Base-by-base conservation (phyloP, 64 coral and sea anemone genomes). In the Montipora cactus region DNA sequence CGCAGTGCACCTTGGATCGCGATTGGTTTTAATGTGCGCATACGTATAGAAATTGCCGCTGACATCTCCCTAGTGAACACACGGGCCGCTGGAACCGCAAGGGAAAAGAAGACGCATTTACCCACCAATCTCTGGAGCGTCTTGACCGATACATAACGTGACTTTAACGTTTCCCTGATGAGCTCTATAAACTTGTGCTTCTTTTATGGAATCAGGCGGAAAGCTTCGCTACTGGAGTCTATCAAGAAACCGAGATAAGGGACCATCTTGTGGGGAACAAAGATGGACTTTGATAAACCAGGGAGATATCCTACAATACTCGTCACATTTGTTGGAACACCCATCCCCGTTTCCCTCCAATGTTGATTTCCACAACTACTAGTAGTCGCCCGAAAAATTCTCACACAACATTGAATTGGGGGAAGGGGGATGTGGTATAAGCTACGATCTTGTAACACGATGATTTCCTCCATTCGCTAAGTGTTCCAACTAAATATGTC, bases 31-130 rank as follows among this genome's bases (percentile, higher is more conserved):
- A 13, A 44, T 18, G 4, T 16, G n/a, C 81, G 28, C 81, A 93
- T 49, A 22, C 91, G 69, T 37, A 14, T 75, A 23, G 91, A 86
- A 49, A 93, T 87, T 76, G 81, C 91, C 19, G 47, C 44, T 20
- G 57, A 73, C 85, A 94, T 88, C 44, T 86, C 81, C 53, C 81
- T 74, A 37, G 91, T 93, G 76, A 93, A 93, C 7, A 93, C 47
- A 47, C 81, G 21, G 44, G 79, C 66, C 19, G 5, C 90, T 28
- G 90, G 90, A 28, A 92, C 90, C 4, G 75, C 81, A 47, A 92
- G 71, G 66, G 91, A 91, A 67, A 91, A 93, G 45, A 74, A 93
- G 45, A 86, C 57, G 79, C 91, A 93, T 87, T 93, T 93, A 22
- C 70, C 91, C 44, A 77, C 83, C 66, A 92, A 73, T 18, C 67